Base-by-base conservation (phyloP, 1,140 invertebrate genomes). In the Dreissena rostriformis region DNA sequence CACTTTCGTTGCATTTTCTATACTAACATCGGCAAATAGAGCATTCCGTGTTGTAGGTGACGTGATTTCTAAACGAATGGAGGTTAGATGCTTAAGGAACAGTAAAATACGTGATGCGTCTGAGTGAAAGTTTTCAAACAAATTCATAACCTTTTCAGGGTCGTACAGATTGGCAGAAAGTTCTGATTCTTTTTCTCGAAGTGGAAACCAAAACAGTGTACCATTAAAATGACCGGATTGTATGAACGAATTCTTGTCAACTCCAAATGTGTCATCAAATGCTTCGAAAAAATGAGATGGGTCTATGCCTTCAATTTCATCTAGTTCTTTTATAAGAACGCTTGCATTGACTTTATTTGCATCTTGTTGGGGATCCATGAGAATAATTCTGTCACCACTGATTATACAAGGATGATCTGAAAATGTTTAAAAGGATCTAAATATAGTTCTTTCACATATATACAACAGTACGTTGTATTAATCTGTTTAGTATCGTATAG, bases 121-220 rank as follows among this genome's bases (percentile, higher is more conserved):
- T 6, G 72, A n/a, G 22, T 78, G 75, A 51, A 90, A 87, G n/a
- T 79, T 66, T 2, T 76, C 55, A 24, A 90, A 90, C 0, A 91
- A 68, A 65, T 85, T 63, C 52, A 65, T 39, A 15, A 91, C 77
- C 63, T 88, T 88, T 17, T 84, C 61, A 67, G 79, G 67, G 19
- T 81, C 53, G 75, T 90, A 90, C 49, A 87, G 11, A 0, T 68
- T 87, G 49, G 79, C 76, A 15, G 87, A 88, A 15, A 89, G 67
- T 26, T 68, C 39, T 10, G 82, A 86, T 24, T 15, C 4, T 29
- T 71, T 63, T 22, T 86, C 89, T 67, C 91, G 85, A 17, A 92
- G 82, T 19, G 91, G 91, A 70, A 92, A 88, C 57, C 91, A 71
- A 29, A 92, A 91, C 55, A 92, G 76, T 28, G 91, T 92, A 8